Evolutionary conservation across 1,140 invertebrate genomes (phyloP).

Genomic region (Nephotettix cincticeps): DNA sequence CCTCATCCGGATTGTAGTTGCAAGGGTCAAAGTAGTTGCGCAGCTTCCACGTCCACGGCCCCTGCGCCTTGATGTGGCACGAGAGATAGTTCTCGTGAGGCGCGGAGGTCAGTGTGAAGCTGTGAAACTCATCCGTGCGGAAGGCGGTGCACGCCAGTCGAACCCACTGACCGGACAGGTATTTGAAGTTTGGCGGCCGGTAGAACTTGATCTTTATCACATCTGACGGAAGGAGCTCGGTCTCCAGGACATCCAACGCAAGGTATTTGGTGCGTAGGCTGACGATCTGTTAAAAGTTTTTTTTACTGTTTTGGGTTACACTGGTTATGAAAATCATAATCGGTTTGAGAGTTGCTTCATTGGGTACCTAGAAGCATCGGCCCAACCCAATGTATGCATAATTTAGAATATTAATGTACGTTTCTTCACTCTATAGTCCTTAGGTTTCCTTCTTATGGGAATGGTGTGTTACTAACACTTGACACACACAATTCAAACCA

Average conservation of each 20-base stretch:
- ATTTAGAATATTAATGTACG: no score
- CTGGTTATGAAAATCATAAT: no score
- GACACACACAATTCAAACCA: no score
- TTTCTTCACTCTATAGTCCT: no score
- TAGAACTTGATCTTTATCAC: conserved; percentile 92
- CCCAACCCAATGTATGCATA: no score
- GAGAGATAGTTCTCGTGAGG: conserved; percentile 97
- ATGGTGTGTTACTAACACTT: no score
- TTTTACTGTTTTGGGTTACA: no score
- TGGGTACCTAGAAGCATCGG: no score
- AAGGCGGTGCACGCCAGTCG: conserved; percentile 92
- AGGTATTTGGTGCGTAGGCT: conserved; percentile 90
- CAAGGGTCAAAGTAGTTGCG: conserved; percentile 95
- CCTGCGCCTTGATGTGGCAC: conserved; percentile 97
- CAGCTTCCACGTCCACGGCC: conserved; percentile 99
- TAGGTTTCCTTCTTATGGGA: no score
- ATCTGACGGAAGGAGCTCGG: conserved; percentile 93
- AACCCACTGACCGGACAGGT: conserved; percentile 79
- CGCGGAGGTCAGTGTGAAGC: conserved; percentile 96
- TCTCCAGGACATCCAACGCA: conserved; percentile 92
- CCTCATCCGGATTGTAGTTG: conserved; percentile 85
- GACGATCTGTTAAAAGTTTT: conserved; percentile 76
- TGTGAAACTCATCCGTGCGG: conserved; percentile 92
- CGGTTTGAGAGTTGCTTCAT: no score
- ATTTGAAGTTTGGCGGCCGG: conserved; percentile 94